These are phyloP conservation scores for Caenorhabditis latens DNA, from an alignment of 1,140 invertebrate genomes.

Conservation along the genomic window DNA sequence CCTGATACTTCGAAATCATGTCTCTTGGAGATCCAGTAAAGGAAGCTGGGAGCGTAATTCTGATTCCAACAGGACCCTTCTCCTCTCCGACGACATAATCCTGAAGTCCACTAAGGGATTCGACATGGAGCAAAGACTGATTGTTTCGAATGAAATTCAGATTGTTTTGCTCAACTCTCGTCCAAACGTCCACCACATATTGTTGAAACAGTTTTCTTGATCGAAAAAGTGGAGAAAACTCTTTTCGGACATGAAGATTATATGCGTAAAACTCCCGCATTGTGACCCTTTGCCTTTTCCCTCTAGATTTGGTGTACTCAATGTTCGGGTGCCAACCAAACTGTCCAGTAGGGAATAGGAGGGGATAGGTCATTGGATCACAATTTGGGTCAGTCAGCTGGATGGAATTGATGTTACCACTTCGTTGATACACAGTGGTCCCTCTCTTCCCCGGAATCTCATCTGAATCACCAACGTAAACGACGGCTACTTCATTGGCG, in stretches of 20 bases:
- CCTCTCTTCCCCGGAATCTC: constrained; percentile 1
- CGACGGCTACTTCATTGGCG: constrained; percentile 42
- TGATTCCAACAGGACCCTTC: constrained; percentile 47
- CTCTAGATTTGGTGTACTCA: background rate
- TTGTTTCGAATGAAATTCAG: constrained; percentile 58
- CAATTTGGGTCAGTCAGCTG: background rate
- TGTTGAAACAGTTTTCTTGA: constrained; percentile 64
- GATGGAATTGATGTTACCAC: too few relatives aligned
- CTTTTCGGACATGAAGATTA: constrained; percentile 22
- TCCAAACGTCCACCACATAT: constrained; percentile 59
- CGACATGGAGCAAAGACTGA: constrained; percentile 40
- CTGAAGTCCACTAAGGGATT: constrained; percentile 34
- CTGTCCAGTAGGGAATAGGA: constrained; percentile 55
- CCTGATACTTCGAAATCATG: constrained; percentile 78
- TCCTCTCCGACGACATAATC: constrained; percentile 43
- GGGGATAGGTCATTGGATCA: constrained; percentile 50
- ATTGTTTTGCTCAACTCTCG: constrained; percentile 59
- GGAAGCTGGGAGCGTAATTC: constrained; percentile 57
- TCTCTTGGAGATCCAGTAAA: constrained; percentile 48
- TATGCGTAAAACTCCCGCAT: constrained; percentile 50
- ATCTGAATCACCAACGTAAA: constrained; percentile 41
- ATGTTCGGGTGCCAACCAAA: constrained; percentile 46
- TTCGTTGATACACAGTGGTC: background rate
- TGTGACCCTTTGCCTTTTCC: background rate
- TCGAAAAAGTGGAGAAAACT: constrained; percentile 54